Base-by-base conservation (phyloP, 1,140 invertebrate species). In the Trichoplusia ni region DNA sequence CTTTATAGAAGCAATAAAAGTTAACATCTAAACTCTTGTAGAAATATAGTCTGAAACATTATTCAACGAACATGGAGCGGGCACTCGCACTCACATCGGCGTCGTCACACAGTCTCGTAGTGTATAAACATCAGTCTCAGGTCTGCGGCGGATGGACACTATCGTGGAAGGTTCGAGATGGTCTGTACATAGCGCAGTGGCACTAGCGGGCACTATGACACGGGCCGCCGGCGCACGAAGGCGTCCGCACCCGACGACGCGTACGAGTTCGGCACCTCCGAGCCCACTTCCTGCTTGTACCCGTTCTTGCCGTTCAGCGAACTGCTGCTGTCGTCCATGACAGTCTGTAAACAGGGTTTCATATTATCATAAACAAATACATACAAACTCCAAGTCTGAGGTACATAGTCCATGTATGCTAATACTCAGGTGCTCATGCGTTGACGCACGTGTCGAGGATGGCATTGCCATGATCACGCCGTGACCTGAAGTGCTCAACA, bases 201-300 rank as follows among this genome's bases (percentile, higher is more conserved):
- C 37, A n/a, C n/a, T n/a, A 23, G 35, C 31, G 61, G 47, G 25
- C 70, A 73, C 79, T 86, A 88, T 19, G 82, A 79, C 31, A 80
- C 56, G 21, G 85, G 77, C 11, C 86, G 82, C 19, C 81, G 73
- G 7, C 88, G 74, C 13, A 88, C 86, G 74, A 87, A 90, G 7
- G 87, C 87, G 73, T 87, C 85, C 0, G 83, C 87, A 4, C 84
- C 75, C 0, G 83, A 85, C n/a, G 87, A 85, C 35, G 87, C 83
- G 74, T 90, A 90, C 23, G 87, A 88, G 64, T 74, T 87, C 4
- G 87, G 94, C 89, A 91, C 94, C 91, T 81, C 92, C 90, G 81
- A 75, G 4, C 77, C 86, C 44, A 78, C 86, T 19, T 80, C 82
- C 7, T 86, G 84, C 49, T 86, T 87, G 81, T 91, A 90, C 3